Evolutionary conservation across 2,797 vertebrate species (phyloP), one percentile per base, ranked within the genome.

Genomic region (Poecilia velifera): DNA sequence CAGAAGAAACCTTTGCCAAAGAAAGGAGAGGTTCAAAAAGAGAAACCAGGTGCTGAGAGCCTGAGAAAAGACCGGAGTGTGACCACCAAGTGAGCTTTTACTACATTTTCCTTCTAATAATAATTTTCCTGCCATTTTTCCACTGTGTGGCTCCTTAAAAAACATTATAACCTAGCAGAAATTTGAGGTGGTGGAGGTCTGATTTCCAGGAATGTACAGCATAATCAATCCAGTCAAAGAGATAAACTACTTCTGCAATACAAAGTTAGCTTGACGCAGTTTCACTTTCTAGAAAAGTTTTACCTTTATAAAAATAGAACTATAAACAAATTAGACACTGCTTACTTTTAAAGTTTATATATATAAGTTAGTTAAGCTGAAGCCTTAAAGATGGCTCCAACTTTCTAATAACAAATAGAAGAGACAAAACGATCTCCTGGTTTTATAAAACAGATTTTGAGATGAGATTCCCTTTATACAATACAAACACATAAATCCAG

Each of bases 1-100:
- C 79, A 92, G 68, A 96, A 96, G 70, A 99, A 96, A 87, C 91
- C 85, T 0, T 0, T 88, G 0, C 90, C 95, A 49, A 97, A 96
- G 86, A 99, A 96, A 84, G 95, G 95, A 59, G 97, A 97, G 39
- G 88, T 96, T 0, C 96, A 94, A 87, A 95, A 95, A 81, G 97
- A 97, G 84, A 99, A 97, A 66, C 98, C 98, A 0, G 98, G 98
- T 0, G 90, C 96, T 0, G 98, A 99, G 90, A 99, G 98, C 90
- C 94, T 95, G 79, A 95, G 98, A 76, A 98, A 96, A 88, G 97
- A 99, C 94, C 90, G 98, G 34, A 93, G 89, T 9, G 18, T 98
- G 39, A 89, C 89, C 82, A 98, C 97, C 90, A 99, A 95, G 98
- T 99, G 88, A 96, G 97, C 62, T 45, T 45, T 68, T 83, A 12